Base-by-base conservation (phyloP, 2,797 vertebrate species). In the Sebastes iracundus region DNA sequence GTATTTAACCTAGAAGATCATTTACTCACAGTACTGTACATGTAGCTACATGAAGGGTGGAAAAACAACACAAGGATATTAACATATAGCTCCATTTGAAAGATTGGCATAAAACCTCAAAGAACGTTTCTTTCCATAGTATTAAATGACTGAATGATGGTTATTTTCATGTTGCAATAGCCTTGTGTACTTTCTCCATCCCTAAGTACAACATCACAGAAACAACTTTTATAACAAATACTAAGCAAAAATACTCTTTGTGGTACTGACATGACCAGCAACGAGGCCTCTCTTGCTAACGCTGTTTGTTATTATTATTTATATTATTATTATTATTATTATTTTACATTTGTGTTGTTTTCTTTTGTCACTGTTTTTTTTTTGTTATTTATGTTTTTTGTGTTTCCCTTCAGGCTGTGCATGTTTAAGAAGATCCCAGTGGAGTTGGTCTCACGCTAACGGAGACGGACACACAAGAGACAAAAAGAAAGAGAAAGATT, bases 321-420 rank as follows among this genome's bases (percentile, higher is more conserved):
- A 67, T 49, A 69, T 94, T 93, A 55, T 91, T 88, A 86, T 92
- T 88, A 86, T 92, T 79, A 79, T 67, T 92, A 80, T 76, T 66
- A 32, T 80, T 79, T 92, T 94, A 92, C 82, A 86, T 46, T 94
- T 95, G 27, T 79, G 52, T 88, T 93, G 90, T 95, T 96, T 92
- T 80, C 9, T 66, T 84, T 77, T 78, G 27, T 78, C 75, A 7
- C 8, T 35, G 2, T 86, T 83, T 61, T 86, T 82, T 94, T 97
- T 96, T 97, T 91, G 58, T 90, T 80, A 71, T 92, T 94, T 87
- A 87, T 94, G 61, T 93, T 94, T 89, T 95, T 96, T 97, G 95
- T 96, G 93, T 96, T 98, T 97, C 96, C 93, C 97, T 97, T 97
- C 97, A 99, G 98, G 98, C 96, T 99, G 98, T 98, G 97, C 98